Evolutionary conservation across 1,140 invertebrate species (phyloP), one percentile per base, ranked within the genome.

Genomic region (Dysdera silvatica): DNA sequence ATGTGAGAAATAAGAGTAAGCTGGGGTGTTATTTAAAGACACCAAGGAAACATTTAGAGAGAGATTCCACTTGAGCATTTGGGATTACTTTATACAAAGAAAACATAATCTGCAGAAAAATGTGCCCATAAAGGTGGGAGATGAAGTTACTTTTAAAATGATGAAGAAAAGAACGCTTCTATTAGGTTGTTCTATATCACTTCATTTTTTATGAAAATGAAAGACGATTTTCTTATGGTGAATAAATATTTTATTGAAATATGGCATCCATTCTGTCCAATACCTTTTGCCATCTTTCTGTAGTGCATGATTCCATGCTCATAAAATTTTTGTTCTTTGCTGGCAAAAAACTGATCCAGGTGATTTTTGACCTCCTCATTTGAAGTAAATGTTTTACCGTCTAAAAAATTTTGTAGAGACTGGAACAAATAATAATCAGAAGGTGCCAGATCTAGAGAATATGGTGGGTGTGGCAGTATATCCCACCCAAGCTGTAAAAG

Each of bases 401-500:
- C n/a, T n/a, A n/a, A n/a, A n/a, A n/a, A n/a, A n/a, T n/a, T n/a
- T n/a, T n/a, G n/a, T n/a, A n/a, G n/a, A n/a, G n/a, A n/a, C n/a
- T n/a, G n/a, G n/a, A n/a, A n/a, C n/a, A n/a, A n/a, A n/a, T n/a
- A n/a, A n/a, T n/a, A n/a, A n/a, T n/a, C n/a, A n/a, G n/a, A n/a
- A n/a, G n/a, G n/a, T n/a, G n/a, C n/a, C n/a, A n/a, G n/a, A 31
- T 31, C 8, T 51, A 18, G 28, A 31, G 23, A 29, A 51, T 51
- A 51, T 51, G 20, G 48, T 51, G 23, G 48, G 29, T 31, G 28
- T 31, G 8, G 4, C 23, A 51, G 48, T 51, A 31, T 32, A 32
- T 31, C 28, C n/a, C 48, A 51, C 33, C 10, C 48, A 51, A 51
- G 29, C 48, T 51, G 48, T 32, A 12, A 51, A 51, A 51, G 48